Conservation (phyloP, 2,113 vertebrate genomes). For the Embiotoca jacksoni region DNA sequence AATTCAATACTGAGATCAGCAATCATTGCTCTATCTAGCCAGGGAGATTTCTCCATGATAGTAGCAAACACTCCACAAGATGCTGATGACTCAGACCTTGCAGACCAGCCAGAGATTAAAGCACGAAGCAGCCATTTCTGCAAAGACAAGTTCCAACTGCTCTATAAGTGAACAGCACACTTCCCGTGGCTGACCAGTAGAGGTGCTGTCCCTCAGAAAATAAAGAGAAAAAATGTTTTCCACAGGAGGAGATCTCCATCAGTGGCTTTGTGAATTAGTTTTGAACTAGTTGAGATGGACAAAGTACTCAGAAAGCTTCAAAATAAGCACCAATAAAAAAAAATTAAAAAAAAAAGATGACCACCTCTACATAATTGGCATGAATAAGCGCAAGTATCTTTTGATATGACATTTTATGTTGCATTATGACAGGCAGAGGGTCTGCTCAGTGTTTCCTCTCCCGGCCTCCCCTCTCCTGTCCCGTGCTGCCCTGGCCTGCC, state of each 20-base stretch:
- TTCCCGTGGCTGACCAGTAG: constrained; percentile 14
- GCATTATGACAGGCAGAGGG: constrained; percentile 10
- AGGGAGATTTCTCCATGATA: too few species aligned
- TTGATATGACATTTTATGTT: not conserved
- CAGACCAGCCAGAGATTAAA: constrained; percentile 33
- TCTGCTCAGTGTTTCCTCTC: constrained; percentile 36
- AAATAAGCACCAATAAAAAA: not conserved
- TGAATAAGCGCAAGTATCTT: not conserved
- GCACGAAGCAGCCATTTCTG: constrained; percentile 18
- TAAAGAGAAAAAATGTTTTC: not conserved
- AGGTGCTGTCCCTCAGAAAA: constrained; percentile 15
- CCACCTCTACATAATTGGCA: not conserved
- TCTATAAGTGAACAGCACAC: not conserved
- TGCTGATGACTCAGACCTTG: constrained; percentile 55
- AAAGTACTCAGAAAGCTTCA: constrained; percentile 3
- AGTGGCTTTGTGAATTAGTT: not conserved
- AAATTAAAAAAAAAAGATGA: not conserved
- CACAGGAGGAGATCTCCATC: not conserved
- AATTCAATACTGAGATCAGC: not conserved
- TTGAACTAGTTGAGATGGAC: not conserved
- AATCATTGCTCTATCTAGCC: too few species aligned
- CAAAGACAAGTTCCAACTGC: not conserved
- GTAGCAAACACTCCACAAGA: too few species aligned
- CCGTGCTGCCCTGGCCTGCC: constrained; percentile 48
- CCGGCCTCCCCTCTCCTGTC: constrained; percentile 29